Evolutionary conservation across 2,113 vertebrate genomes (phyloP).

Genomic region (Cepphus grylle): DNA sequence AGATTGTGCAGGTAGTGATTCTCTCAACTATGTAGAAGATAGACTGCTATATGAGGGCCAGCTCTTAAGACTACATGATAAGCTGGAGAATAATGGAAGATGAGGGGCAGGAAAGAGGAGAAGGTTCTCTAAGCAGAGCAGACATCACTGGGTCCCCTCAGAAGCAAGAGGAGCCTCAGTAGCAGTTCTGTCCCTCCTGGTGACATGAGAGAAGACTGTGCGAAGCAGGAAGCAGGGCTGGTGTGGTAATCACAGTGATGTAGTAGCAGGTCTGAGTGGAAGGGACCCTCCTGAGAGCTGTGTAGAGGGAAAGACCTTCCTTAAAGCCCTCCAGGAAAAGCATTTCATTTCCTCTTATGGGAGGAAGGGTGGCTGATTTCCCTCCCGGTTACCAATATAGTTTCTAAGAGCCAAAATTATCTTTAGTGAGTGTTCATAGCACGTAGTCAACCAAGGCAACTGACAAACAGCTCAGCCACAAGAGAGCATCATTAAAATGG

Average conservation of each 20-base stretch:
- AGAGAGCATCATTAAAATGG: background rate
- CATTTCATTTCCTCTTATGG: background rate
- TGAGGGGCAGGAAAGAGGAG: background rate
- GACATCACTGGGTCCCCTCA: background rate
- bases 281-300: background rate
- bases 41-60: background rate
- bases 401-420: background rate
- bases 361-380: background rate
- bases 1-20: background rate
- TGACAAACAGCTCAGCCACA: background rate
- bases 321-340: background rate
- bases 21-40: background rate
- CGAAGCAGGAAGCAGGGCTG: background rate
- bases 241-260: background rate
- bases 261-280: background rate
- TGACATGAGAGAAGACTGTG: background rate
- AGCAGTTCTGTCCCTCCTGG: background rate
- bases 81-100: background rate
- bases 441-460: background rate
- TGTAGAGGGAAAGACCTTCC: background rate
- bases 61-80: background rate
- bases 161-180: background rate
- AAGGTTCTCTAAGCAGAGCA: background rate
- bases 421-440: background rate
- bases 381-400: background rate